Conservation (phyloP, 2,797 vertebrate species). For the Poecilia velifera region DNA sequence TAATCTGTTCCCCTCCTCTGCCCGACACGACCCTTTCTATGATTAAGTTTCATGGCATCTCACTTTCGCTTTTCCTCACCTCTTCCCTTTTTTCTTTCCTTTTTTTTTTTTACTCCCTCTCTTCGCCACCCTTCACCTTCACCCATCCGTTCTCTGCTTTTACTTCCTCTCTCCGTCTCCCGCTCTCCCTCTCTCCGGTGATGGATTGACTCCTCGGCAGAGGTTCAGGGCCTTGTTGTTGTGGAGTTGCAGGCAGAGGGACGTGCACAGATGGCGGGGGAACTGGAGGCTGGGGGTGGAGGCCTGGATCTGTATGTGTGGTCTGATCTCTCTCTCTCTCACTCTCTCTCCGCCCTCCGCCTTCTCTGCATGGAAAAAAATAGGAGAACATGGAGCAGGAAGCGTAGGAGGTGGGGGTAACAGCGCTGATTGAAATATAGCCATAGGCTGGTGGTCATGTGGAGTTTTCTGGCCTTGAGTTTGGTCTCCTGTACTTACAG, state of each 20-base stretch:
- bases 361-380: constrained; percentile 65
- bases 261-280: constrained; percentile 66
- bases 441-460: constrained; percentile 66
- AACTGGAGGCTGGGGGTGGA: constrained; percentile 63
- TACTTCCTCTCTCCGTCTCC: constrained; percentile 49
- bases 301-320: constrained; percentile 76
- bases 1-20: constrained; percentile 98
- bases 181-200: constrained; percentile 68
- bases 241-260: constrained; percentile 73
- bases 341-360: constrained; percentile 32
- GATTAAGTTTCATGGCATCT: constrained; percentile 97
- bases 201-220: constrained; percentile 89
- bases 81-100: background rate
- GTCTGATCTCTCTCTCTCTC: constrained; percentile 42
- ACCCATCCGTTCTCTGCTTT: constrained; percentile 29
- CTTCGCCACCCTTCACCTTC: constrained; percentile 9
- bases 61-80: constrained; percentile 77
- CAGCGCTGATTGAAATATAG: constrained; percentile 76
- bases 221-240: constrained; percentile 82
- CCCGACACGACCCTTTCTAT: constrained; percentile 97
- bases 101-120: background rate
- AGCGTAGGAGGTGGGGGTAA: constrained; percentile 72
- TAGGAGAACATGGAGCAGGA: constrained; percentile 60
- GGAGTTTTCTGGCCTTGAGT: constrained; percentile 46
- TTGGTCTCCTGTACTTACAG: constrained; percentile 35